Evolutionary conservation across 2,113 vertebrate genomes (phyloP).

Genomic region (Zapus hudsonius): DNA sequence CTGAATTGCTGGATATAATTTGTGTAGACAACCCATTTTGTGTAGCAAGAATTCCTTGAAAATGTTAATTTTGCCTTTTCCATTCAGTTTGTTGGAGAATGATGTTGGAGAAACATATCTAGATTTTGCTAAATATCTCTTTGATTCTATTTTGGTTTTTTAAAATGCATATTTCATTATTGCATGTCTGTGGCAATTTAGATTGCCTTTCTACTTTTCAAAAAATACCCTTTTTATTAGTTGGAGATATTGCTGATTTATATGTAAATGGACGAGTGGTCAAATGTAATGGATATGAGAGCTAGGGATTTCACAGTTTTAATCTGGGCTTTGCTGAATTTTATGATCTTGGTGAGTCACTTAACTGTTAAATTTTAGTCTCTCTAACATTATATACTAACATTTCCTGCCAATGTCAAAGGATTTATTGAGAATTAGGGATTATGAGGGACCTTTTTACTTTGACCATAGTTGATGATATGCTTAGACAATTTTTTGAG

Average conservation of each 20-base stretch:
- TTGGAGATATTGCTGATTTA: conserved; percentile 3
- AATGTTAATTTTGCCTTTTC: neutral
- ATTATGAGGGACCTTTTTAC: conserved; percentile 34
- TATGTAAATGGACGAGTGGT: neutral
- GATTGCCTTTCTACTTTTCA: conserved; percentile 26
- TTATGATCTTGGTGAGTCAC: conserved; percentile 35
- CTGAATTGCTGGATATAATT: neutral
- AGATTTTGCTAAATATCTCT: neutral
- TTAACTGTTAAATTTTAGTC: conserved; percentile 53
- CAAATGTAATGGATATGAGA: conserved; percentile 31
- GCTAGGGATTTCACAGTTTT: conserved; percentile 41
- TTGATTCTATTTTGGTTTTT: neutral
- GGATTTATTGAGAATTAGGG: conserved; percentile 37
- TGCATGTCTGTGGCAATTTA: neutral
- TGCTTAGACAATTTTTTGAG: neutral
- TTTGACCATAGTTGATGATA: neutral
- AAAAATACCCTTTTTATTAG: conserved; percentile 11
- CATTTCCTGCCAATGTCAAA: neutral
- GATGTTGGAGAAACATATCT: conserved; percentile 22
- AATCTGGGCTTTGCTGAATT: conserved; percentile 58
- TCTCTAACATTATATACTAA: conserved; percentile 21
- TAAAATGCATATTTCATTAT: neutral
- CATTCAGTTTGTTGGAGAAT: conserved; percentile 33
- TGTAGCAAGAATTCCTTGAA: conserved; percentile 41
- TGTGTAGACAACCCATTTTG: conserved; percentile 22